Percentiles rank a stretch among this genome's conserved stretches.
phyloP scores from a whole-genome alignment of 2,113 vertebrate genomes.

The Corvus hawaiiensis region DNA sequence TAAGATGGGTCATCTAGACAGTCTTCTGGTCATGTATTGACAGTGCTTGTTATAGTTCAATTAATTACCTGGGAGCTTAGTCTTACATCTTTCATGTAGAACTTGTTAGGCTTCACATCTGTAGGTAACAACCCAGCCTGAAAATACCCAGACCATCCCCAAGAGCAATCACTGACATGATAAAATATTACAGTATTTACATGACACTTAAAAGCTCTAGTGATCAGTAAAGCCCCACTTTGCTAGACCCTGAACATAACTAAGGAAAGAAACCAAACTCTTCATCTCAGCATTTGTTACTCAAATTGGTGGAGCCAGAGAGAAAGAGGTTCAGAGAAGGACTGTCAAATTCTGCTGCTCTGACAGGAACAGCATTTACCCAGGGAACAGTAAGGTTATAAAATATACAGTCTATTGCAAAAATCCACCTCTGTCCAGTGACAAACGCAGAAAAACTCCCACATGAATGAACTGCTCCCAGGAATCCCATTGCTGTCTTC shows the following conservation, averaged over 20 bases:
- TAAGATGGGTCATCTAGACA: neutral
- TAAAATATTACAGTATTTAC: neutral
- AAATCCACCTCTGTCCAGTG: neutral
- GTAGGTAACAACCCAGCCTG: neutral
- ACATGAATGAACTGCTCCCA: neutral
- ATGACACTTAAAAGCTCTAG: neutral
- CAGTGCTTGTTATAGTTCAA: neutral
- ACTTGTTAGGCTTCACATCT: neutral
- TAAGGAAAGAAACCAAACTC: neutral
- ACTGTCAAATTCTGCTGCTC: neutral
- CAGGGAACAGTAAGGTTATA: neutral
- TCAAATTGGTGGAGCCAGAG: neutral
- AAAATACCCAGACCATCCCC: neutral
- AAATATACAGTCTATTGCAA: neutral
- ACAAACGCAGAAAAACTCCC: neutral
- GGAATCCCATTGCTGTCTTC: slow-evolving; percentile 23
- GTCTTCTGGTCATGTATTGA: neutral
- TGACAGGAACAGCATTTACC: neutral
- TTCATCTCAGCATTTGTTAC: neutral
- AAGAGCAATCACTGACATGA: neutral
- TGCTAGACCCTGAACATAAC: neutral
- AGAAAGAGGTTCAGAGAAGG: neutral
- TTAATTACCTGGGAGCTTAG: neutral
- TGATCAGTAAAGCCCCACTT: neutral
- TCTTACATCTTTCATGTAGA: neutral